These are phyloP conservation scores for Oegoconia quadripuncta DNA, from an alignment of 2,888 invertebrate species.

Conservation along the genomic window DNA sequence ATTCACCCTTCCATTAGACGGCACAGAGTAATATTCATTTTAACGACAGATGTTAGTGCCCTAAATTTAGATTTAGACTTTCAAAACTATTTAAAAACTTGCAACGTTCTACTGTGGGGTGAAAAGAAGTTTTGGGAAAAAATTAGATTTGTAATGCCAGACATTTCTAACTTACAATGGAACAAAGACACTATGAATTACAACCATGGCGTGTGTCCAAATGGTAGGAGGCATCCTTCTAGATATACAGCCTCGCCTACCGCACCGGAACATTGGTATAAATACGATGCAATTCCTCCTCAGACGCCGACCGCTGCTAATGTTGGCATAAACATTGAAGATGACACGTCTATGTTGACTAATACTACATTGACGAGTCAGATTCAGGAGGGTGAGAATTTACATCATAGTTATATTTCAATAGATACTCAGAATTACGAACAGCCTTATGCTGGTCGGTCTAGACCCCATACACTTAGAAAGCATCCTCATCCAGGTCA, in stretches of 20 bases:
- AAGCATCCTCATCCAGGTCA: constrained; percentile 57
- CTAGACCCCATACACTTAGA: constrained; percentile 66
- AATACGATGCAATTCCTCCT: constrained; percentile 81
- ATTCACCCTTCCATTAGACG: constrained; percentile 83
- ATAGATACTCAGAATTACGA: constrained; percentile 80
- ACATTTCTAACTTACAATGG: constrained; percentile 82
- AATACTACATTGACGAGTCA: constrained; percentile 81
- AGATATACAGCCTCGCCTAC: constrained; percentile 87
- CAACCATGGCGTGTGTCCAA: constrained; percentile 74
- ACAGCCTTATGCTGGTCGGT: constrained; percentile 67
- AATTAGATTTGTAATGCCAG: constrained; percentile 89
- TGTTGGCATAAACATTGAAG: constrained; percentile 74
- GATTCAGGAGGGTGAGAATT: constrained; percentile 81
- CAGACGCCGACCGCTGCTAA: constrained; percentile 75
- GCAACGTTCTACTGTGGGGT: constrained; percentile 87
- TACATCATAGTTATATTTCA: constrained; percentile 84
- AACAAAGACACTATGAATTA: constrained; percentile 78
- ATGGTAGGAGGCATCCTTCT: constrained; percentile 78
- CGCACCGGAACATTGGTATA: constrained; percentile 85
- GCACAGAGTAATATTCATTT: constrained; percentile 78
- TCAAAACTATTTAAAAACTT: constrained; percentile 84
- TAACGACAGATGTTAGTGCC: constrained; percentile 83
- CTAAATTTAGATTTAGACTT: constrained; percentile 87
- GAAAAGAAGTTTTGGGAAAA: constrained; percentile 95
- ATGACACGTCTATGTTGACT: constrained; percentile 80